Base-by-base conservation (phyloP, 2,797 vertebrate genomes). In the Enoplosus armatus region DNA sequence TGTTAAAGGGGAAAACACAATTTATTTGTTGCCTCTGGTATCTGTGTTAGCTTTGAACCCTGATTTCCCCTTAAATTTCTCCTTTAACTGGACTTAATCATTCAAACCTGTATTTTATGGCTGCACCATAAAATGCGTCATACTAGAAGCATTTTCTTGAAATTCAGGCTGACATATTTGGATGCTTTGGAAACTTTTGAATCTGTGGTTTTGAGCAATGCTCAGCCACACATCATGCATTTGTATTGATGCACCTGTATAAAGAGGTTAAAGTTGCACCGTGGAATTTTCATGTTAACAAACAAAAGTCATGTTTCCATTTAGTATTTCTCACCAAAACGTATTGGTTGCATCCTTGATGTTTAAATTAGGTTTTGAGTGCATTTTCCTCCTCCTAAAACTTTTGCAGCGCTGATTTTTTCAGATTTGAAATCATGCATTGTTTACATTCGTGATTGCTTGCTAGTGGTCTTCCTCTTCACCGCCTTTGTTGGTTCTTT, bases 1-100 rank as follows among this genome's bases (percentile, higher is more conserved):
- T 24, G 65, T 82, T 67, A 65, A 81, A 75, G 31, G 53, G 50
- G 51, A 79, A 82, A 68, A 79, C 45, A 70, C 60, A 65, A 24
- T 81, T 68, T 82, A 15, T 78, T 55, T 83, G 29, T 55, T 71
- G 55, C 56, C 51, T 58, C 31, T 56, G n/a, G 15, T 69, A 39
- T 78, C 47, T 79, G 14, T 84, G 60, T 72, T 72, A 62, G 68
- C 33, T 69, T 47, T 66, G 53, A 79, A 22, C 35, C 31, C 45
- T 20, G 33, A 60, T 65, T 70, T 70, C 4, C n/a, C n/a, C 4
- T 37, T 14, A 16, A 50, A 41, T 71, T 27, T 54, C 6, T 39
- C 43, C 47, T 41, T 41, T 53, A 37, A 73, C 5, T 69, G 22
- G 18, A 67, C 31, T 15, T 8, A 43, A 69, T 73, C 16, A 65